These are phyloP conservation scores for Megaustenia siamemsis DNA, from an alignment of 2,888 invertebrate genomes.

Conservation along the genomic window DNA sequence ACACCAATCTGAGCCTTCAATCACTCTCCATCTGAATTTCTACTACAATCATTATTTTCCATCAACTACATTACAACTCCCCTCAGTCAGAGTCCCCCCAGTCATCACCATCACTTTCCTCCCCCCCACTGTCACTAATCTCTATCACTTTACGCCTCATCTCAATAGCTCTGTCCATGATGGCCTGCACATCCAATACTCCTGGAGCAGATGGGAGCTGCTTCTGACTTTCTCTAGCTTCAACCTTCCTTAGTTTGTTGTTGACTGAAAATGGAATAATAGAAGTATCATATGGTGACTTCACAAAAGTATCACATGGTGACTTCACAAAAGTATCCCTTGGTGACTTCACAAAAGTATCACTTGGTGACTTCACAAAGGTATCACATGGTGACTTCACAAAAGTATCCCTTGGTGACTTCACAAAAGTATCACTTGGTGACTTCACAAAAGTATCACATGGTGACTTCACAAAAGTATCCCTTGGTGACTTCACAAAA, in stretches of 20 bases:
- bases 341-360: too few relatives aligned
- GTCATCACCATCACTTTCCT: constrained; percentile 81
- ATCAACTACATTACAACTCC: not conserved
- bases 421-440: too few relatives aligned
- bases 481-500: too few relatives aligned
- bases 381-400: too few relatives aligned
- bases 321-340: too few relatives aligned
- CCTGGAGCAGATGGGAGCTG: constrained; percentile 77
- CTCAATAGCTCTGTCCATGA: constrained; percentile 85
- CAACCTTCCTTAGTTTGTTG: constrained; percentile 91
- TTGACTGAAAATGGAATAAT: constrained; percentile 84
- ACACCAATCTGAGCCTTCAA: too few relatives aligned
- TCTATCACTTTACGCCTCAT: constrained; percentile 94
- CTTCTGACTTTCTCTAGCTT: constrained; percentile 86
- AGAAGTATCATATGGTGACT: too few relatives aligned
- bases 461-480: too few relatives aligned
- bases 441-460: too few relatives aligned
- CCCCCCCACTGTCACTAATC: constrained; percentile 85
- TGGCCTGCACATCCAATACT: constrained; percentile 92
- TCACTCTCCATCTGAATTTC: not conserved
- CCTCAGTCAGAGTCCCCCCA: constrained; percentile 59
- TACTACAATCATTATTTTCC: not conserved
- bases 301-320: too few relatives aligned
- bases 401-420: too few relatives aligned
- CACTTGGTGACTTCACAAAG: too few relatives aligned